Conservation (phyloP, 2,113 vertebrate species). For the Leptosomus discolor region DNA sequence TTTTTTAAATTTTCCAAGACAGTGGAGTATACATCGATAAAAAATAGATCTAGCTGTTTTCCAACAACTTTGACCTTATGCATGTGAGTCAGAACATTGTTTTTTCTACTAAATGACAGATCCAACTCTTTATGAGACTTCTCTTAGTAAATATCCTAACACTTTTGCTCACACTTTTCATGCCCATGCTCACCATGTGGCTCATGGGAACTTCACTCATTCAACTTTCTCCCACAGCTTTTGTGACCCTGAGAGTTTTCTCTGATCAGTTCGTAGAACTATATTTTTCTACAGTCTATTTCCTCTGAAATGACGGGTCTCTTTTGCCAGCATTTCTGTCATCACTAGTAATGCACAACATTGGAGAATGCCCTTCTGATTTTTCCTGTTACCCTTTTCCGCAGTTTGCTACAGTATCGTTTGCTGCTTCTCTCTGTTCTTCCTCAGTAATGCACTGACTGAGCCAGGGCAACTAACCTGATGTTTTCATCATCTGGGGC, state of each 20-base stretch:
- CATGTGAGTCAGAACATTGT: not conserved
- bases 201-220: not conserved
- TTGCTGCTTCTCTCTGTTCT: not conserved
- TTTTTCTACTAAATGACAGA: constrained; percentile 45
- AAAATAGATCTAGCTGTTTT: not conserved
- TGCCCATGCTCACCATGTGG: not conserved
- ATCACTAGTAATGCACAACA: not conserved
- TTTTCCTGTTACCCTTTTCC: not conserved
- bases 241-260: constrained; percentile 11
- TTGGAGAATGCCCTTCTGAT: not conserved
- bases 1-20: not conserved
- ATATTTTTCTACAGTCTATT: constrained; percentile 41
- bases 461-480: not conserved
- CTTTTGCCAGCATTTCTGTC: constrained; percentile 35
- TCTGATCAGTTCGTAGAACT: constrained; percentile 33
- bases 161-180: constrained; percentile 1
- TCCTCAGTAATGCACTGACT: not conserved
- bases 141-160: not conserved
- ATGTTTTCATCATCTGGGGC: constrained; percentile 28
- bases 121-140: not conserved
- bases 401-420: not conserved
- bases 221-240: constrained; percentile 14
- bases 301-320: constrained; percentile 17
- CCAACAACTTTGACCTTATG: constrained; percentile 11
- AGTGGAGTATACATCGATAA: not conserved